phyloP scores from a whole-genome alignment of 2,113 vertebrate species.

The Zingel zingel region DNA sequence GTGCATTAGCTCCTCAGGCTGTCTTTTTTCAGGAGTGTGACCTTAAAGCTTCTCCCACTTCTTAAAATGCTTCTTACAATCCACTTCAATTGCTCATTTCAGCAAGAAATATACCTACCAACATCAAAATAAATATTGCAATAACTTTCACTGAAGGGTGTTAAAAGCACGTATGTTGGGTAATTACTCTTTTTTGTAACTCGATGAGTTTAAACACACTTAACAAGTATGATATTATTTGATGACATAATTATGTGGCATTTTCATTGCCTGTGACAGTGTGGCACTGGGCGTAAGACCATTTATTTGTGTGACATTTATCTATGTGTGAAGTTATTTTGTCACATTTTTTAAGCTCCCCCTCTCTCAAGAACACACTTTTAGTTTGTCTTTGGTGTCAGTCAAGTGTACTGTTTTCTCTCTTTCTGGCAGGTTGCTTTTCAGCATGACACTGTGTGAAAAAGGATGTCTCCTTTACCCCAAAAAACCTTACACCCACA shows the following conservation, averaged over 20 bases:
- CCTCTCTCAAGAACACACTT: neutral
- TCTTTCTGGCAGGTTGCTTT: conserved; percentile 75
- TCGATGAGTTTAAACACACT: neutral
- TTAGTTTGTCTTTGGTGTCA: conserved; percentile 13
- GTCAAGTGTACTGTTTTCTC: neutral
- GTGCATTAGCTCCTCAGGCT: conserved; percentile 8
- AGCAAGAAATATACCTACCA: conserved; percentile 15
- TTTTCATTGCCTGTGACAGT: neutral
- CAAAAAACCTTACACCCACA: conserved; percentile 82
- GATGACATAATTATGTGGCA: neutral
- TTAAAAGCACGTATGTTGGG: conserved; percentile 15
- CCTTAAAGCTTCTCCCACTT: conserved; percentile 26
- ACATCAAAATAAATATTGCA: neutral
- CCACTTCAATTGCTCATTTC: conserved; percentile 39
- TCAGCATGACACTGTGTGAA: conserved; percentile 78
- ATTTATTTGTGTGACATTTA: too few relatives aligned
- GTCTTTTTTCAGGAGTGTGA: conserved; percentile 27
- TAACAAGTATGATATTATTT: neutral
- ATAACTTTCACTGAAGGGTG: conserved; percentile 11
- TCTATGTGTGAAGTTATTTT: neutral
- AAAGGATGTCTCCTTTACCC: conserved; percentile 77
- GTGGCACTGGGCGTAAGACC: neutral
- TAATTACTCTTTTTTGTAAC: conserved; percentile 17
- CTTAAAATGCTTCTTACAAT: conserved; percentile 23
- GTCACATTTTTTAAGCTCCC: neutral